These are phyloP conservation scores for Drosophila glabriapex DNA, from an alignment of 2,888 invertebrate species.

Conservation along the genomic window DNA sequence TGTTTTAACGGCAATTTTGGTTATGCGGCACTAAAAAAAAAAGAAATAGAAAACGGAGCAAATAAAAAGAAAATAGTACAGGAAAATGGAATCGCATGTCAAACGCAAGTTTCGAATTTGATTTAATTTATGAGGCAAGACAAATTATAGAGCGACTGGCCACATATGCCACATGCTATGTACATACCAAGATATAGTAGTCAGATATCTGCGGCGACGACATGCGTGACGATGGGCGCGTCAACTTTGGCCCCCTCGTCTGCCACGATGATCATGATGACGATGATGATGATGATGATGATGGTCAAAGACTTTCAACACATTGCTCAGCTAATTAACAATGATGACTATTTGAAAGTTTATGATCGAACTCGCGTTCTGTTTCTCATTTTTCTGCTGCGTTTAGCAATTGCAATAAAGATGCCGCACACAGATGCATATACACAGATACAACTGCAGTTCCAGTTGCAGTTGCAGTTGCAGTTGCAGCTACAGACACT, in stretches of 20 bases:
- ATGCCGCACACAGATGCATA: slow-evolving; percentile 17
- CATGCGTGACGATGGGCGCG: slow-evolving; percentile 63
- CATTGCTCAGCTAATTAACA: slow-evolving; percentile 72
- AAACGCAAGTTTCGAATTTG: slow-evolving; percentile 74
- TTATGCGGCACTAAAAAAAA: slow-evolving; percentile 37
- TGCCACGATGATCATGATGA: neutral
- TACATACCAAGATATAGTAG: slow-evolving; percentile 11
- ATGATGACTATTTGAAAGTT: slow-evolving; percentile 45
- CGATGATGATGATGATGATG: neutral
- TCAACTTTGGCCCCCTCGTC: slow-evolving; percentile 51
- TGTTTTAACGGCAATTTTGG: slow-evolving; percentile 68
- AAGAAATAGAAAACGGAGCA: slow-evolving; percentile 11
- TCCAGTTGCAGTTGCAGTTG: slow-evolving; percentile 22
- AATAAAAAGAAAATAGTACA: slow-evolving; percentile 21
- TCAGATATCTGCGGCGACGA: slow-evolving; percentile 20
- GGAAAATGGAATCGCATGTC: slow-evolving; percentile 69
- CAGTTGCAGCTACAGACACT: slow-evolving; percentile 29
- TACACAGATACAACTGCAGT: slow-evolving; percentile 18
- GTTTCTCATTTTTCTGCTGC: slow-evolving; percentile 7
- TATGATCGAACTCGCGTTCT: slow-evolving; percentile 21
- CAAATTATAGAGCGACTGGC: slow-evolving; percentile 56
- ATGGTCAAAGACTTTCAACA: slow-evolving; percentile 40
- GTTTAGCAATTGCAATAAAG: slow-evolving; percentile 46
- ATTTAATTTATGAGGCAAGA: slow-evolving; percentile 77
- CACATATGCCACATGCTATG: slow-evolving; percentile 44